phyloP scores from a whole-genome alignment of 1,140 invertebrate genomes.

The Trinorchestia longiramus region DNA sequence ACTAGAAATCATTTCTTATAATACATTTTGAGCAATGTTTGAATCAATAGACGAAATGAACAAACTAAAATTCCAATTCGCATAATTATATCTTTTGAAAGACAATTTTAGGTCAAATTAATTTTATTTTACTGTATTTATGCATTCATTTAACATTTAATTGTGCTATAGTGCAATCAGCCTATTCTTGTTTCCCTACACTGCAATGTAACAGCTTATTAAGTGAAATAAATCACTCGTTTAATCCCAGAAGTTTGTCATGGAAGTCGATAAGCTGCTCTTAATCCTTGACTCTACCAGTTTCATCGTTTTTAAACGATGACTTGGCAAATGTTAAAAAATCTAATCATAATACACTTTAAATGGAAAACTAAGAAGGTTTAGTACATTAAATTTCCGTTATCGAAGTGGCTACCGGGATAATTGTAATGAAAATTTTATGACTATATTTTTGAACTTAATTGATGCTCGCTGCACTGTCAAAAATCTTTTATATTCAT shows the following conservation, averaged over 20 bases:
- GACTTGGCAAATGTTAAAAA: too few species aligned
- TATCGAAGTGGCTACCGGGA: background rate
- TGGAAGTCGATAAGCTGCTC: too few species aligned
- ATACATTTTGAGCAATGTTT: background rate
- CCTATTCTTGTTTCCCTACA: too few species aligned
- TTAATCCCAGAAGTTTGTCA: too few species aligned
- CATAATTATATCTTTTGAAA: background rate
- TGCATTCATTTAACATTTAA: background rate
- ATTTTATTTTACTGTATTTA: background rate
- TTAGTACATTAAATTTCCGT: background rate
- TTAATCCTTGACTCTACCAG: too few species aligned
- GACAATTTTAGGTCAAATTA: background rate
- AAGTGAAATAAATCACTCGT: too few species aligned
- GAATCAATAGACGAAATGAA: background rate
- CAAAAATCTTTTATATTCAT: background rate
- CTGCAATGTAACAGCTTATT: too few species aligned
- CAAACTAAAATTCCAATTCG: background rate
- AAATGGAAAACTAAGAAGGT: too few species aligned
- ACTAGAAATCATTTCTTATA: background rate
- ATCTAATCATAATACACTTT: too few species aligned
- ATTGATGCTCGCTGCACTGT: background rate
- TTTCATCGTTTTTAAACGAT: too few species aligned
- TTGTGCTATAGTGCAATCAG: too few species aligned
- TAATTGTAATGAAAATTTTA: background rate
- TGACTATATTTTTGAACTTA: background rate